Evolutionary conservation across 2,113 vertebrate species (phyloP), one percentile per base, ranked within the genome.

Genomic region (Microcebus griseorufus): DNA sequence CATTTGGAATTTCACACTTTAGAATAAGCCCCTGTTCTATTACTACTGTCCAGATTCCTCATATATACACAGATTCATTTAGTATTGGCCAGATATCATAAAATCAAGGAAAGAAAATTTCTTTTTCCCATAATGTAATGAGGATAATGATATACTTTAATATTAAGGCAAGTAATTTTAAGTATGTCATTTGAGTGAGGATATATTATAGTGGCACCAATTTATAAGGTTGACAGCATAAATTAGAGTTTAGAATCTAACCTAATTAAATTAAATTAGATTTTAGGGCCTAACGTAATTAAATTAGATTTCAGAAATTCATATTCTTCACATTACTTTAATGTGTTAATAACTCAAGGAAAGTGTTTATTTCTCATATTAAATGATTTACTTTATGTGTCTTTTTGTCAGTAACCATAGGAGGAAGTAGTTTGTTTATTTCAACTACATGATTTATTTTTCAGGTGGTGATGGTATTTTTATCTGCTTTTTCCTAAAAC

Each of bases 151-250:
- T 79, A 87, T 93, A 51, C 22, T 82, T 93, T 86, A 93, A 58
- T 85, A 79, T 64, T 55, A 92, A 93, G 58, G 34, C 48, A 93
- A 58, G 75, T 88, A 90, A 42, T 95, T 95, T 93, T 85, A 79
- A 79, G 32, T 93, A 13, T 64, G 10, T 78, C 23, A 70, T 95
- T 93, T 93, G 48, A 81, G 58, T 85, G 78, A 83, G 53, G 79
- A 48, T 65, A 72, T 37, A 80, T 62, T 67, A 70, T 69, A 83
- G 84, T 80, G 32, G 27, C 5, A 84, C 12, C 34, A 9, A 51
- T 10, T 81, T 29, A 22, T 86, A n/a, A 96, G 20, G 2, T 73
- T 90, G 72, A 62, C 4, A 53, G 51, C 88, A 90, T 87, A 73
- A 82, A 48, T 89, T 72, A 58, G 55, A 16, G 29, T 86, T 76